A percentile compares a stretch with the other conserved stretches of the same genome.
Conservation (phyloP, 2,797 vertebrate species). For the Taenioides sp. region DNA sequence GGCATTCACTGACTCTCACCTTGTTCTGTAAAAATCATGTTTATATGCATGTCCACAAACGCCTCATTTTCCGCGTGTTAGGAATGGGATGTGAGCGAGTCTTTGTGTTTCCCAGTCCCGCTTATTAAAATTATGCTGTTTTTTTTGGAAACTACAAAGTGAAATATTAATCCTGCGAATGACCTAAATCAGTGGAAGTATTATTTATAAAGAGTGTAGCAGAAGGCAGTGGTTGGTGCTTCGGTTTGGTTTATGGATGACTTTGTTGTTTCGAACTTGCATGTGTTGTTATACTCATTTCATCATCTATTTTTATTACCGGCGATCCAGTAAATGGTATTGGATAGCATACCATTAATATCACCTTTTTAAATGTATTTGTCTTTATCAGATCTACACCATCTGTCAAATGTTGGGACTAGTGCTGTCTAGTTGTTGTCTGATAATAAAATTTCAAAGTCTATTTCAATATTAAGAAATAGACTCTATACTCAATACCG, state of each 20-base stretch:
- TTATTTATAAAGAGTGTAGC: conserved; percentile 17
- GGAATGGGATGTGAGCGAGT: neutral
- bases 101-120: neutral
- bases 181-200: conserved; percentile 30
- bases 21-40: conserved; percentile 18
- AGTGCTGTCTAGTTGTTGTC: too few relatives aligned
- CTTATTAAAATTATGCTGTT: neutral
- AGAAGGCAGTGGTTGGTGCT: conserved; percentile 14
- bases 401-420: too few relatives aligned
- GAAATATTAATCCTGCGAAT: conserved; percentile 29
- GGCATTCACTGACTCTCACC: conserved; percentile 46
- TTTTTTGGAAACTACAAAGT: conserved; percentile 11
- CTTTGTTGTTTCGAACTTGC: conserved; percentile 3
- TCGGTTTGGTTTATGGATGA: conserved; percentile 27
- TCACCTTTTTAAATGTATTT: too few relatives aligned
- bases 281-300: neutral
- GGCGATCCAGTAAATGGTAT: too few relatives aligned
- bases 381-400: too few relatives aligned
- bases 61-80: neutral
- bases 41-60: conserved; percentile 13
- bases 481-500: too few relatives aligned
- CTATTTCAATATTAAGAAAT: too few relatives aligned
- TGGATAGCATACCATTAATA: neutral
- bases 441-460: too few relatives aligned
- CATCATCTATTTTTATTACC: conserved; percentile 46